Conservation (phyloP, 2,113 vertebrate genomes). For the Muntiacus reevesi region DNA sequence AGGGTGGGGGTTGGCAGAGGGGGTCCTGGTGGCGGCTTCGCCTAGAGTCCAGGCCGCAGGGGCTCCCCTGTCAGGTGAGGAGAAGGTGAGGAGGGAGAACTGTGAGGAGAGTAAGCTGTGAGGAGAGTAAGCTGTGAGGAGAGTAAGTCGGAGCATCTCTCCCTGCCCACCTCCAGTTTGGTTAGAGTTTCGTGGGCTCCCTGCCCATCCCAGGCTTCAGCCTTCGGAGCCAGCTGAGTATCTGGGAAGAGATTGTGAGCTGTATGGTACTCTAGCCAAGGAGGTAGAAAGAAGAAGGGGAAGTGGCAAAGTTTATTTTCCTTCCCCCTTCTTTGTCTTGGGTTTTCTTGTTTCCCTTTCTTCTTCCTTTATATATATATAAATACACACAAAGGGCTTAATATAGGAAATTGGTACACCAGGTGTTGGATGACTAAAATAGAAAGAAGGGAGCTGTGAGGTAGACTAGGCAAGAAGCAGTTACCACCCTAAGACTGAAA, state of each 20-base stretch:
- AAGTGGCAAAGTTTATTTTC: conserved; percentile 32
- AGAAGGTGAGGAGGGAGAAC: no score
- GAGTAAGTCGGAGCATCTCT: neutral
- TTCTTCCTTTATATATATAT: neutral
- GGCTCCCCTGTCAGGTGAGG: neutral
- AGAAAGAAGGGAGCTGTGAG: neutral
- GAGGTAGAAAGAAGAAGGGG: neutral
- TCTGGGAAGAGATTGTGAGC: conserved; percentile 63
- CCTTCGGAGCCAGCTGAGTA: conserved; percentile 36
- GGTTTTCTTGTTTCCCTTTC: conserved; percentile 13
- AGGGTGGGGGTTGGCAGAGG: conserved; percentile 49
- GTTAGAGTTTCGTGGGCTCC: conserved; percentile 64
- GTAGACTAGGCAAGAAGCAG: neutral
- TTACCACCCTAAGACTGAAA: neutral
- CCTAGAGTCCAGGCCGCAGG: conserved; percentile 57
- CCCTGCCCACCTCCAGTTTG: conserved; percentile 64
- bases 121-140: neutral
- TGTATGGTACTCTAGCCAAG: neutral
- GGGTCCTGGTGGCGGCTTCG: conserved; percentile 36
- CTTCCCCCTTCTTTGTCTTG: conserved; percentile 10
- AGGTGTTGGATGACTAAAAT: neutral
- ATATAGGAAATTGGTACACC: neutral
- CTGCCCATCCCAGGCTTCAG: conserved; percentile 58
- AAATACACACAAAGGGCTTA: neutral
- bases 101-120: no score